Percentiles rank a stretch among this genome's conserved stretches.
These are phyloP conservation scores for Macrotus californicus DNA, from an alignment of 2,113 vertebrate species.

Conservation along the genomic window DNA sequence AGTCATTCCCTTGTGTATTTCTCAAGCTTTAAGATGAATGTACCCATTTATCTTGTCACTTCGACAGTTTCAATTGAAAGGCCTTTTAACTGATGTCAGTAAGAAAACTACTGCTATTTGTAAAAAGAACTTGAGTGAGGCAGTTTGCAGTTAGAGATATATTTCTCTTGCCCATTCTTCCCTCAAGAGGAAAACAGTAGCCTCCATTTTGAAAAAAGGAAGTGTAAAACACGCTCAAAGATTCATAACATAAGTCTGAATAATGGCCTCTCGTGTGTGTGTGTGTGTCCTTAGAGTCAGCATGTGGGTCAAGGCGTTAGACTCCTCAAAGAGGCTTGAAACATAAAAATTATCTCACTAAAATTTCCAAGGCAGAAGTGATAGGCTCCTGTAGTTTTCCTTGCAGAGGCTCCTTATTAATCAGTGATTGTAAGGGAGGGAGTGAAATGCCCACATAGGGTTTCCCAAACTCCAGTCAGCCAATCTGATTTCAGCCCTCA, in stretches of 20 bases:
- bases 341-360: not conserved
- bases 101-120: slow-evolving; percentile 58
- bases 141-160: slow-evolving; percentile 34
- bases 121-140: slow-evolving; percentile 42
- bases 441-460: not conserved
- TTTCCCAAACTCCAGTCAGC: not conserved
- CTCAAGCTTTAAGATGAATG: slow-evolving; percentile 58
- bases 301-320: not conserved
- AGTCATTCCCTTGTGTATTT: slow-evolving; percentile 53
- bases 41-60: slow-evolving; percentile 75
- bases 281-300: not conserved
- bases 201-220: not conserved
- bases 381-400: not conserved
- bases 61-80: slow-evolving; percentile 66
- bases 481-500: not conserved
- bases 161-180: not conserved
- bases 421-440: not conserved
- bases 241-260: not conserved
- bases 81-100: slow-evolving; percentile 70
- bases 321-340: not conserved
- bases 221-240: not conserved
- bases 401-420: not conserved
- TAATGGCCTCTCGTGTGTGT: not conserved
- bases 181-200: not conserved
- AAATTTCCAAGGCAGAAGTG: not conserved